Base-by-base conservation (phyloP, 2,888 invertebrate species). In the Macropis europaea region DNA sequence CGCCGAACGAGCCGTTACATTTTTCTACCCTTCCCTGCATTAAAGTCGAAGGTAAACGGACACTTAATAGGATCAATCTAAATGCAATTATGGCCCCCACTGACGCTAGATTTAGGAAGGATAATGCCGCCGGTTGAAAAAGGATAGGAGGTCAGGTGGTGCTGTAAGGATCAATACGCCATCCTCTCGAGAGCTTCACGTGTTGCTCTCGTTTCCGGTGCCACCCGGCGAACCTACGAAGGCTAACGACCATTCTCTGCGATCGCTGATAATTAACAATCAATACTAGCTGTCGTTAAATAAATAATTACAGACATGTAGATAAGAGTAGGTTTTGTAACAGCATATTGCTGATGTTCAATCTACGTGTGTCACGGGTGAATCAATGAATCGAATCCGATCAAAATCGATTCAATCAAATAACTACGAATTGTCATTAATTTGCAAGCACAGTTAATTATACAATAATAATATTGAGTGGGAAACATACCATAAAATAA, bases 141-240 rank as follows among this genome's bases (percentile, higher is more conserved):
- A 74, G 75, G 73, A 74, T 36, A 76, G 76, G 57, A 73, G 80
- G 83, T 84, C 83, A 82, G 82, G 57, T 74, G 79, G 76, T 68
- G 71, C 73, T 47, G 64, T 64, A 72, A 77, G 74, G 82, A 86
- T 84, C 83, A 85, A 85, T 82, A 84, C 79, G 73, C 69, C 74
- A 79, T 67, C 73, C 68, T 74, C 62, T 63, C 71, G 68, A 67
- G 74, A 76, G 73, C 59, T 67, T 82, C 81, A 81, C 81, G 78
- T 81, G 83, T 83, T 83, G 82, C 82, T 76, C 82, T 59, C 73
- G 73, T 79, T 84, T 81, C 74, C 66, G 69, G 66, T 71, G 63
- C 61, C 69, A 76, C 56, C 67, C 28, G 57, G 32, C 56, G 62
- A 64, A 63, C 63, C 28, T 52, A 36, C 56, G 50, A 45, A 22